Evolutionary conservation across 2,113 vertebrate genomes (phyloP).

Genomic region (Dasyurus viverrinus): DNA sequence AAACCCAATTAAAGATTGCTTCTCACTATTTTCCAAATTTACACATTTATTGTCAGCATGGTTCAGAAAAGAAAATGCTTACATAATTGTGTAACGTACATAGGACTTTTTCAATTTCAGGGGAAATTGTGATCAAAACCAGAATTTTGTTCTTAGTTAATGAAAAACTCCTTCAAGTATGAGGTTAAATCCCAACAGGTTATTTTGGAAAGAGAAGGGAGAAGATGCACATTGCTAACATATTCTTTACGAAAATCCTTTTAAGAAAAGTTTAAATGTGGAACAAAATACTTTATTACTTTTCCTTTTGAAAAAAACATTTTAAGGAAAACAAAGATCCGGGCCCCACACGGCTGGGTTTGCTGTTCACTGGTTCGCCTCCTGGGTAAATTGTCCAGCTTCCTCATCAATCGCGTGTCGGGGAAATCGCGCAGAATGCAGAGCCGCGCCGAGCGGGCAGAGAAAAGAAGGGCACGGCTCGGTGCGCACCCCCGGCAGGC

Average conservation of each 20-base stretch:
- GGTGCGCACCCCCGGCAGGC: background rate
- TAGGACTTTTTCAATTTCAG: background rate
- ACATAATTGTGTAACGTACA: background rate
- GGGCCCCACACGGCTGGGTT: background rate
- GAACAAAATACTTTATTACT: background rate
- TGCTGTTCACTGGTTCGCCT: background rate
- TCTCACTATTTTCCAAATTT: conserved; percentile 10
- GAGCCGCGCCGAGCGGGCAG: too few species aligned
- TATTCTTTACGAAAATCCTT: background rate
- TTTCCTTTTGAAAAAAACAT: background rate
- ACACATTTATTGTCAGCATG: background rate
- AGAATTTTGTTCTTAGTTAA: background rate
- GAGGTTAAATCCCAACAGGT: background rate
- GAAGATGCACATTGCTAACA: background rate
- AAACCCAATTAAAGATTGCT: conserved; percentile 38
- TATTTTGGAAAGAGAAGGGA: background rate
- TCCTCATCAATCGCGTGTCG: background rate
- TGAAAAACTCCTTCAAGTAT: background rate
- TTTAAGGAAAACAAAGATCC: background rate
- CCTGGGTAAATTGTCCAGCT: background rate
- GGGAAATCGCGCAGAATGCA: background rate
- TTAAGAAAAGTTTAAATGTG: background rate
- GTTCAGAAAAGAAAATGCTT: background rate
- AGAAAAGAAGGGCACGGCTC: background rate
- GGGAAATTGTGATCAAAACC: background rate